Evolutionary conservation across 2,888 invertebrate genomes (phyloP).

Genomic region (Rotaria socialis): DNA sequence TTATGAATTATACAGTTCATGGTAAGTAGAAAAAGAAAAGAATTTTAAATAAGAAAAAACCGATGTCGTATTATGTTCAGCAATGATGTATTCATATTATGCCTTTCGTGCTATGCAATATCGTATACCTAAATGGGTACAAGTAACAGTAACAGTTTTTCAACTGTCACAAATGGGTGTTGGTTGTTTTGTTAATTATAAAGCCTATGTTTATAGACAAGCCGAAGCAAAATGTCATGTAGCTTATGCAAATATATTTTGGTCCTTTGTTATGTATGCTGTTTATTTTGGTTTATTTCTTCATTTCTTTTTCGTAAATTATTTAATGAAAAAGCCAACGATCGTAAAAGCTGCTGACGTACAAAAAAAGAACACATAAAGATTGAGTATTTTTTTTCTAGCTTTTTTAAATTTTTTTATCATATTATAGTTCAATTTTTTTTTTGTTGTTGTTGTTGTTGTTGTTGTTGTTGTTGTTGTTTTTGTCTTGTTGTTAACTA

Average conservation of each 20-base stretch:
- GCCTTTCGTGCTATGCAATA: constrained; percentile 59
- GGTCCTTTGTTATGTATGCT: constrained; percentile 57
- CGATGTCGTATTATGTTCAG: not conserved
- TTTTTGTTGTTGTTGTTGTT: not conserved
- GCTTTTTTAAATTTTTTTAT: not conserved
- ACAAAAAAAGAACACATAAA: not conserved
- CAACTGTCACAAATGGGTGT: constrained; percentile 89
- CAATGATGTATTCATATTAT: constrained; percentile 63
- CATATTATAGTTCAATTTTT: not conserved
- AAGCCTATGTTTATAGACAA: constrained; percentile 64
- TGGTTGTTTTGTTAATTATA: constrained; percentile 81
- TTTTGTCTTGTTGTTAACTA: not conserved
- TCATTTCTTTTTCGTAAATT: constrained; percentile 58
- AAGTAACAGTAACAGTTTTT: constrained; percentile 82
- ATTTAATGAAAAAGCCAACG: constrained; percentile 48
- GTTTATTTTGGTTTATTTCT: constrained; percentile 58
- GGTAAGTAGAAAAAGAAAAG: constrained; percentile 44
- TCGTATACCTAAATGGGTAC: constrained; percentile 66
- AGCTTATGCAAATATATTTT: constrained; percentile 59
- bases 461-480: not conserved
- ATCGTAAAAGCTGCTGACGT: not conserved
- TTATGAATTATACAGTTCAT: constrained; percentile 63
- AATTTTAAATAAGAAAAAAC: no score
- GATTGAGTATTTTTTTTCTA: not conserved
- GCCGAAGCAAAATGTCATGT: constrained; percentile 58